Evolutionary conservation across 2,797 vertebrate species (phyloP), one percentile per base, ranked within the genome.

Genomic region (Propithecus deckenii): DNA sequence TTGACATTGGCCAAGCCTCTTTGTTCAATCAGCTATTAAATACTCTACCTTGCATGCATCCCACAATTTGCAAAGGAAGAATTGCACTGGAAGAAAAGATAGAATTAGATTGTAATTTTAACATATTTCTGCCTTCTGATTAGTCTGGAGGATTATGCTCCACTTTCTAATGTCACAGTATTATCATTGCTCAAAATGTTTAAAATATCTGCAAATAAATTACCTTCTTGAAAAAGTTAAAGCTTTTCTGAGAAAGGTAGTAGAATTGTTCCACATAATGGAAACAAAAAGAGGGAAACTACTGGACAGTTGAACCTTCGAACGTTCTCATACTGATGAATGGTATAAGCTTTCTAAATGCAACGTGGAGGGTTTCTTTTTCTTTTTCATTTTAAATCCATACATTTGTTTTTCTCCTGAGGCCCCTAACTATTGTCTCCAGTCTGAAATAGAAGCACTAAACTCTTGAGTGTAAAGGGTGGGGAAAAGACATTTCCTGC

Each of bases 371-470:
- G 1, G 6, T 20, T 67, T 96, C 11, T 74, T 57, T 4, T 23
- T 72, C 65, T 4, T 4, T 43, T 18, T 69, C 23, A 41, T 52
- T 84, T 89, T 81, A 65, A 91, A 61, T 65, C 9, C 46, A 35
- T 90, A 41, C 10, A 35, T 93, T 96, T 78, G 43, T 78, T 78
- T 67, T 69, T 17, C 63, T 93, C 59, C 20, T 28, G 69, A 87
- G 76, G 5, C 28, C 38, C 48, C 43, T 88, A 86, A 91, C 78
- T 55, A 22, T 85, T 93, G 65, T 41, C 22, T 95, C 20, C 13
- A 80, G 61, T 93, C 71, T 95, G 78, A 97, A 96, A 95, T 50
- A 85, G 78, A 97, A 95, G 50, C 94, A 43, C 48, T 95, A 38
- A 95, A 96, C 91, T 96, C 46, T 74, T 94, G 63, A 97, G 32